Conservation (phyloP, 2,888 invertebrate species). For the Hedya salicella region DNA sequence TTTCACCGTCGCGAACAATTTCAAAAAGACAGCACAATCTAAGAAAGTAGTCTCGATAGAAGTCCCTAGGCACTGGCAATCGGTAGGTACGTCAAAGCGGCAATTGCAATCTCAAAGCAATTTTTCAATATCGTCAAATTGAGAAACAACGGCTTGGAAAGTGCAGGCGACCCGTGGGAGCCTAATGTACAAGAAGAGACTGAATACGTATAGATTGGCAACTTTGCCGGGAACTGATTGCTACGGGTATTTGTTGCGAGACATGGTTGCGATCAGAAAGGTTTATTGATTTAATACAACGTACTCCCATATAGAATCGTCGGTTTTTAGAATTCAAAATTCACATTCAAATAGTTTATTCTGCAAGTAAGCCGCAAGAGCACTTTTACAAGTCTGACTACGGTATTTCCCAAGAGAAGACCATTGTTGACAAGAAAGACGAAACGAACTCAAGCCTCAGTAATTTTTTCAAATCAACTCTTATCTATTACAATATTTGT, state of each 20-base stretch:
- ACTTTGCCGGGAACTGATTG: constrained; percentile 27
- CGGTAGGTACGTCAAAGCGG: constrained; percentile 56
- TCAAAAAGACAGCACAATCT: constrained; percentile 62
- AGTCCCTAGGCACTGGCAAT: constrained; percentile 54
- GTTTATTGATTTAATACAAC: constrained; percentile 18
- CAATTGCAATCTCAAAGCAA: constrained; percentile 60
- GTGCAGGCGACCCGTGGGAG: constrained; percentile 45
- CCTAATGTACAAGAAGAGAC: constrained; percentile 41
- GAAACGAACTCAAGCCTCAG: too few relatives aligned
- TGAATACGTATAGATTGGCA: constrained; percentile 34
- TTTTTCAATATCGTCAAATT: constrained; percentile 62
- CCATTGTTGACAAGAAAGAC: too few relatives aligned
- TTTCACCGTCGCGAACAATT: constrained; percentile 59
- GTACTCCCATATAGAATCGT: constrained; percentile 9
- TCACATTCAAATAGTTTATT: too few relatives aligned
- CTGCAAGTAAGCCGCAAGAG: too few relatives aligned
- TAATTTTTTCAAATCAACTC: too few relatives aligned
- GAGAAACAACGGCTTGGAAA: constrained; percentile 53
- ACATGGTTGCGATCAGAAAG: constrained; percentile 1
- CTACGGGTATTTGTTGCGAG: constrained; percentile 28
- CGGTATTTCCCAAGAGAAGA: too few relatives aligned
- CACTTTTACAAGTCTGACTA: too few relatives aligned
- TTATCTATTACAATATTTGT: too few relatives aligned
- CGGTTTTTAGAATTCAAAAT: too few relatives aligned
- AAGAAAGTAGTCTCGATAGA: constrained; percentile 55